These are phyloP conservation scores for Bruchidius siliquastri DNA, from an alignment of 2,888 invertebrate species.

Conservation along the genomic window DNA sequence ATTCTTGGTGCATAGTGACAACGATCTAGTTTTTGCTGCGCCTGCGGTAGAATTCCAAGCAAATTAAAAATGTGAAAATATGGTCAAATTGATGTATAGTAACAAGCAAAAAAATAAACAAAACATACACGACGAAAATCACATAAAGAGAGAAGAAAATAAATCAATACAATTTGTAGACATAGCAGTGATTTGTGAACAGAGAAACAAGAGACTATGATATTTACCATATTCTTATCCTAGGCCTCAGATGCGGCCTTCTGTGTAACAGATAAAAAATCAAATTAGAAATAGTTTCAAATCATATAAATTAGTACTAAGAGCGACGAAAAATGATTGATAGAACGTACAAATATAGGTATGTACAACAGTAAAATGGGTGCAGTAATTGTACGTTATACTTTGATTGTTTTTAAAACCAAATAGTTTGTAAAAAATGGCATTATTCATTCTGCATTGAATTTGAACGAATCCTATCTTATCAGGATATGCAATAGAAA, in stretches of 20 bases:
- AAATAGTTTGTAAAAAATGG: no score
- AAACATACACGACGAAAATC: background rate
- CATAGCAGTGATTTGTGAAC: background rate
- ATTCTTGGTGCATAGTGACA: background rate
- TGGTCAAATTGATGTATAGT: background rate
- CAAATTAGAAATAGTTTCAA: constrained; percentile 18
- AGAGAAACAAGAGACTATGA: constrained; percentile 13
- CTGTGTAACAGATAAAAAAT: constrained; percentile 53
- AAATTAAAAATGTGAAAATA: background rate
- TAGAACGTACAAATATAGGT: no score
- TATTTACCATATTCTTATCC: constrained; percentile 89
- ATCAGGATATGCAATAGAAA: no score
- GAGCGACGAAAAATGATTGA: constrained; percentile 3
- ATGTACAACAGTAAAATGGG: no score
- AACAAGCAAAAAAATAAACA: background rate
- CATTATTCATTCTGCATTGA: no score
- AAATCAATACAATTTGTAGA: background rate
- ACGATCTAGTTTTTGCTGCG: background rate
- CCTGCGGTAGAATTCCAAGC: background rate
- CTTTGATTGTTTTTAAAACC: no score
- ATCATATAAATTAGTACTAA: background rate
- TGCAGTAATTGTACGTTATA: no score
- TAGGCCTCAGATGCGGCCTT: constrained; percentile 83
- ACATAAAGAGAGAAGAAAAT: background rate
- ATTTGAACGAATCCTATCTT: no score